Evolutionary conservation across 1,140 invertebrate genomes (phyloP), one percentile per base, ranked within the genome.

Genomic region (Nephotettix cincticeps): DNA sequence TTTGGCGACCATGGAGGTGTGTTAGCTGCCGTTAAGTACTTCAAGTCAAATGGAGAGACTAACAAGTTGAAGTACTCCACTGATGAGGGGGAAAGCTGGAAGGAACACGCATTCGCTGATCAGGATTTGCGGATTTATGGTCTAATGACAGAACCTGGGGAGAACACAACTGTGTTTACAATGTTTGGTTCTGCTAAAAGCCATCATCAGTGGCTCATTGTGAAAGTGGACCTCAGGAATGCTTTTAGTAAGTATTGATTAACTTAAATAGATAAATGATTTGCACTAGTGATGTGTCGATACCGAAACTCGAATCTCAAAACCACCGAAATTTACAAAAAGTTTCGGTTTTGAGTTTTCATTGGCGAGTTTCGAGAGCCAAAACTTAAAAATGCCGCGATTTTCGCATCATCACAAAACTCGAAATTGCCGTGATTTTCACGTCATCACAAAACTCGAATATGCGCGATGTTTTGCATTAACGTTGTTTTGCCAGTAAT

Each of bases 1-100:
- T 90, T 95, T 81, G 94, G 94, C 0, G 95, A 98, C 81, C 93
- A 96, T 80, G 95, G 95, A 2, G 94, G 94, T 54, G 82, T 96
- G 0, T 79, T 97, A 21, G 90, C 95, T 0, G 94, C 94, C 0
- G 92, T 95, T 0, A 89, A 90, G 76, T 91, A 91, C 76, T 94
- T 89, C 77, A 92, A 91, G 80, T 84, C 84, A 1, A 83, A 86
- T 19, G 88, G 89, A 11, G 87, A 91, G 78, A 96, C 93, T 0
- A 85, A 89, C 74, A 86, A 91, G 75, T 85, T 97, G 29, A 79
- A 89, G 51, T 97, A 95, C 79, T 96, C 95, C 0, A 90, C 87
- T 0, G 90, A 97, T 80, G 93, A 96, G 79, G 94, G 94, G 21
- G 86, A 90, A 74, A 89, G 87, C 1, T 97, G 94, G 93, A 82